These are phyloP conservation scores for Miltochrista miniata DNA, from an alignment of 2,888 invertebrate genomes.

Conservation along the genomic window DNA sequence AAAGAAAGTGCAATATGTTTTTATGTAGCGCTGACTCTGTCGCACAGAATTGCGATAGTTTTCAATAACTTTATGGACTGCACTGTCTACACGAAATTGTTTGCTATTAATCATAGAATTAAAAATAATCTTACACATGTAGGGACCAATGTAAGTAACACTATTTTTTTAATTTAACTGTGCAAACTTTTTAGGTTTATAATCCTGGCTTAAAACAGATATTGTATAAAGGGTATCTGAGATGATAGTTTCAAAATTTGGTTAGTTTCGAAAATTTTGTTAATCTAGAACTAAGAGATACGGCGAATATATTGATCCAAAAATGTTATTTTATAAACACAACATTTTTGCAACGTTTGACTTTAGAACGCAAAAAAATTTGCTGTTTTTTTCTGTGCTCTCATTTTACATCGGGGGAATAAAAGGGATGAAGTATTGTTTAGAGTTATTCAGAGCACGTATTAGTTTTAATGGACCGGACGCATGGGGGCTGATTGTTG, in stretches of 20 bases:
- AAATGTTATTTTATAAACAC: too few species aligned
- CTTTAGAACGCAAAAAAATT: too few species aligned
- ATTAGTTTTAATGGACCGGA: slow-evolving; percentile 64
- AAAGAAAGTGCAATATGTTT: slow-evolving; percentile 15
- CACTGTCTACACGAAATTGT: not conserved
- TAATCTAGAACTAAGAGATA: too few species aligned
- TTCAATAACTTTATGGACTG: not conserved
- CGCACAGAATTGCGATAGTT: slow-evolving; percentile 17
- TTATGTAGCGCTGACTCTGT: slow-evolving; percentile 13
- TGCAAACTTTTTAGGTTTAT: too few species aligned
- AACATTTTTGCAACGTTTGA: too few species aligned
- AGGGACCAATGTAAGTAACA: too few species aligned
- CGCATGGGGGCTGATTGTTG: slow-evolving; percentile 65
- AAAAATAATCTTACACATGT: not conserved
- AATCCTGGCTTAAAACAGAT: too few species aligned
- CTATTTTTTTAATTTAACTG: too few species aligned
- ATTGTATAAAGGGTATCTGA: too few species aligned
- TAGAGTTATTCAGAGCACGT: slow-evolving; percentile 53
- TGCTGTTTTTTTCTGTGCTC: slow-evolving; percentile 43
- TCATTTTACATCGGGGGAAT: slow-evolving; percentile 49
- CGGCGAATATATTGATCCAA: too few species aligned
- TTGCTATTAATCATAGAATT: not conserved
- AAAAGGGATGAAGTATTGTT: slow-evolving; percentile 56
- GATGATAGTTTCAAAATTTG: too few species aligned
- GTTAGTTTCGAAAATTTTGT: too few species aligned